A percentile compares a stretch with the other conserved stretches of the same genome.
These are phyloP conservation scores for Strigops habroptila DNA, from an alignment of 2,113 vertebrate species.

Conservation along the genomic window DNA sequence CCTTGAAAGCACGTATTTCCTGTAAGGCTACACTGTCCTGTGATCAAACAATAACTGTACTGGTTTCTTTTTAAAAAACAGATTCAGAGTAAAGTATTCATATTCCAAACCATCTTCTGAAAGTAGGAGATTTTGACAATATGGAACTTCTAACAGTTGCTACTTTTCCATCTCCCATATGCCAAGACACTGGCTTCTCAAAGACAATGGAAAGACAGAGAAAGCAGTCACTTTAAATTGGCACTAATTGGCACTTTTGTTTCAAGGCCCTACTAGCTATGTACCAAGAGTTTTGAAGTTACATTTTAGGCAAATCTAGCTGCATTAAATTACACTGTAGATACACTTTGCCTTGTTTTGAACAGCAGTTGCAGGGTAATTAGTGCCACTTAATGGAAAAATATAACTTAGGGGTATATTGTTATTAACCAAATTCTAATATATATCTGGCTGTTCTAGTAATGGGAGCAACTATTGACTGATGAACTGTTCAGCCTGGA, in stretches of 20 bases:
- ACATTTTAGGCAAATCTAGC: slow-evolving; percentile 36
- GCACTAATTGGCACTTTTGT: too few relatives aligned
- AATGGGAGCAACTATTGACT: slow-evolving; percentile 52
- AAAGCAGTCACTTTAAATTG: not conserved
- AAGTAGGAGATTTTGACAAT: not conserved
- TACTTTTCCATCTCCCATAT: not conserved
- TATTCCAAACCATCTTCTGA: not conserved
- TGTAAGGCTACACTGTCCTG: not conserved
- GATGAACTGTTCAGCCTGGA: slow-evolving; percentile 53
- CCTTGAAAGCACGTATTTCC: not conserved
- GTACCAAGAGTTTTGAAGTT: not conserved
- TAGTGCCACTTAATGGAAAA: slow-evolving; percentile 61
- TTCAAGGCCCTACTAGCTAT: not conserved
- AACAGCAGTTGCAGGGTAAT: slow-evolving; percentile 59
- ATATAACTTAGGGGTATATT: slow-evolving; percentile 42
- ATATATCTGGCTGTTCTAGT: slow-evolving; percentile 43
- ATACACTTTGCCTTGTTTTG: slow-evolving; percentile 56
- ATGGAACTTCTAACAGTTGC: not conserved
- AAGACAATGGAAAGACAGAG: not conserved
- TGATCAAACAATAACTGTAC: not conserved
- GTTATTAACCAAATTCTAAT: slow-evolving; percentile 64
- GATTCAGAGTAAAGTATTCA: not conserved
- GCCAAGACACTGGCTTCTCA: not conserved
- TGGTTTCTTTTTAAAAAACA: not conserved
- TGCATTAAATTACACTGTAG: slow-evolving; percentile 48